Conservation (phyloP, 2,113 vertebrate species). For the Scartelaos histophorus region DNA sequence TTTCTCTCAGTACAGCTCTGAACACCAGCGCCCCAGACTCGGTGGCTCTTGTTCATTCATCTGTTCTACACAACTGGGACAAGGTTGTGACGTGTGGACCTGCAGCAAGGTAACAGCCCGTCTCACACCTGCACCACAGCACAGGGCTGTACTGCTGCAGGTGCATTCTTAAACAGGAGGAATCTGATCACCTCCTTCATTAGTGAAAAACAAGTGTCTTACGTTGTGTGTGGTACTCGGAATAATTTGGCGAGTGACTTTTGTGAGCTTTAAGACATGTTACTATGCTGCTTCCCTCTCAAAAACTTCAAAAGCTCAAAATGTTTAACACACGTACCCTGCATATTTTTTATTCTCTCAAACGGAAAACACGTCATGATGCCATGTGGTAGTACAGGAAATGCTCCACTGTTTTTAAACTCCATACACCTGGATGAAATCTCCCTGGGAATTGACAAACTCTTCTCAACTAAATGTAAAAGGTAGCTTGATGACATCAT, state of each 20-base stretch:
- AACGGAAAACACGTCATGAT: too few relatives aligned
- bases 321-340: too few relatives aligned
- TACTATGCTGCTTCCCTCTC: too few relatives aligned
- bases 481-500: too few relatives aligned
- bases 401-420: too few relatives aligned
- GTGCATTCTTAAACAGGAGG: slow-evolving; percentile 21
- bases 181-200: not conserved
- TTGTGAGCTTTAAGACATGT: not conserved
- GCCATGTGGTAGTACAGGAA: too few relatives aligned
- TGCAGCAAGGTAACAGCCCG: slow-evolving; percentile 32
- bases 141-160: slow-evolving; percentile 11
- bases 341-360: too few relatives aligned
- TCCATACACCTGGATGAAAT: too few relatives aligned
- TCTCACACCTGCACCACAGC: slow-evolving; percentile 29
- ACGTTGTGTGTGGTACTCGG: not conserved
- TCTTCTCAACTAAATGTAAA: too few relatives aligned
- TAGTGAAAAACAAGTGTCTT: not conserved
- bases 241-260: not conserved
- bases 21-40: slow-evolving; percentile 18
- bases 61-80: slow-evolving; percentile 61
- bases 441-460: too few relatives aligned
- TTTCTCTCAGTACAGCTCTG: not conserved
- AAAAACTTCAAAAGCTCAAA: too few relatives aligned
- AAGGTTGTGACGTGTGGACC: slow-evolving; percentile 54
- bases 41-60: slow-evolving; percentile 41